Evolutionary conservation across 2,113 vertebrate species (phyloP).

Genomic region (Aegithalos caudatus): DNA sequence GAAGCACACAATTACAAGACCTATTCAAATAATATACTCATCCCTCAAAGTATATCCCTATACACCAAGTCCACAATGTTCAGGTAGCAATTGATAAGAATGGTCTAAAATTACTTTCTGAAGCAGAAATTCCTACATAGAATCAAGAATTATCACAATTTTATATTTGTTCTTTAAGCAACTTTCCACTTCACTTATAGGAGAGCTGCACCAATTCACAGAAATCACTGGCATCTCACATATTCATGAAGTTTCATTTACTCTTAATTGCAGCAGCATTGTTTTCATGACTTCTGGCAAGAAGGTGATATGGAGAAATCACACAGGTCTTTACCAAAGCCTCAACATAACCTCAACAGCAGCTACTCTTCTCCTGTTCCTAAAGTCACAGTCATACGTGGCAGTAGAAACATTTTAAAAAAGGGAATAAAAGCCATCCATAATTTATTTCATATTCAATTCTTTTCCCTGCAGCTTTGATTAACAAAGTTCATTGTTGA

Average conservation of each 20-base stretch:
- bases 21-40: not conserved
- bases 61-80: accelerated
- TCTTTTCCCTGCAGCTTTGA: not conserved
- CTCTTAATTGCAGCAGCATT: not conserved
- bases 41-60: not conserved
- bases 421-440: accelerated
- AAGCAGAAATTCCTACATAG: not conserved
- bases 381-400: not conserved
- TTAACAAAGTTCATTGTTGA: not conserved
- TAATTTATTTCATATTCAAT: not conserved
- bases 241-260: constrained; percentile 5
- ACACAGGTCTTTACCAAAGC: not conserved
- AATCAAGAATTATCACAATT: not conserved
- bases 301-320: not conserved
- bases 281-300: not conserved
- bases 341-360: not conserved
- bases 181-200: not conserved
- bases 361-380: not conserved
- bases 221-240: not conserved
- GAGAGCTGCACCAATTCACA: not conserved
- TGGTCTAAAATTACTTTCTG: not conserved
- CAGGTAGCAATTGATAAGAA: not conserved
- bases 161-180: not conserved
- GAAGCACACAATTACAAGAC: not conserved
- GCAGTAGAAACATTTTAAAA: not conserved